Base-by-base conservation (phyloP, 2,888 invertebrate genomes). In the Sesia bembeciformis region DNA sequence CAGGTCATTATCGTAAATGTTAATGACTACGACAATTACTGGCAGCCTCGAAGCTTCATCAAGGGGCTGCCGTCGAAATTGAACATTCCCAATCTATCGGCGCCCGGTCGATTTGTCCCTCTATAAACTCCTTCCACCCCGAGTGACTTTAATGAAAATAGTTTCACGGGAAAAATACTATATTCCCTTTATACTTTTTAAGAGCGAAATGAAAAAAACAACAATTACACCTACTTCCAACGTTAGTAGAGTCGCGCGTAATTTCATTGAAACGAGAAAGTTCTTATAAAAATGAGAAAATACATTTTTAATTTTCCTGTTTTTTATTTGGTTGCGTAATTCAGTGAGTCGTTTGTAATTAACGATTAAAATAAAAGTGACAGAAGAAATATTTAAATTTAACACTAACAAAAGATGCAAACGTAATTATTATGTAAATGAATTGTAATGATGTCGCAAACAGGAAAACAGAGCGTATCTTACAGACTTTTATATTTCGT, bases 1-100 rank as follows among this genome's bases (percentile, higher is more conserved):
- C 63, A 61, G 64, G 39, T 74, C 78, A 81, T 84, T 85, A 84
- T 84, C 87, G 84, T 88, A 87, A 89, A 88, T 80, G 84, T 84
- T 89, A 88, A 88, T 84, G 85, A 80, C 72, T 70, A 76, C 70
- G 79, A 80, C 85, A 82, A 87, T 87, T 86, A 87, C 84, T 71
- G 72, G 65, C 70, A 72, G 70, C 70, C 70, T 67, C 70, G 65
- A 64, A 76, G 78, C 78, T 78, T 70, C 73, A 76, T 76, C 71
- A 73, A 72, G 72, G 76, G 73, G 67, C 68, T 64, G 67, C 69
- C 73, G 59, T 72, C 72, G 70, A 76, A 78, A 82, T 81, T 75
- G 79, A 79, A 81, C 80, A 81, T 78, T 81, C 77, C 76, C 79
- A 78, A 84, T 84, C 78, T 78, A 80, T 80, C 72, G 77, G 69